Evolutionary conservation across 2,113 vertebrate species (phyloP), one percentile per base, ranked within the genome.

Genomic region (Aythya baeri): DNA sequence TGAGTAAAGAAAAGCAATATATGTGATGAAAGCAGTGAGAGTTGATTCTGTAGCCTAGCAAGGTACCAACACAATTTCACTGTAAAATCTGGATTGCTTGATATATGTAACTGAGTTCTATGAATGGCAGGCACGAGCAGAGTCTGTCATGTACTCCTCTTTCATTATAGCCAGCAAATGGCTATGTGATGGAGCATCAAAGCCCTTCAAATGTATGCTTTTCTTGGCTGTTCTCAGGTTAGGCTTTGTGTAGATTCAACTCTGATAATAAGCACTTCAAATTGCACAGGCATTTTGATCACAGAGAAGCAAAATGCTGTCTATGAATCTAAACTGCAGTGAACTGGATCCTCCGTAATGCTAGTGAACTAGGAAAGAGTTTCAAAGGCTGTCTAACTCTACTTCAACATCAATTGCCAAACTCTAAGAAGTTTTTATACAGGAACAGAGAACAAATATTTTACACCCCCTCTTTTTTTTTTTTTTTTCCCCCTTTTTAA

Each of bases 321-420:
- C 82, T 96, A 34, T 77, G 90, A 88, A 86, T 89, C 65, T 57
- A 87, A 95, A 89, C 54, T 41, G 49, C 88, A 67, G 88, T 88
- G 93, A 97, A 92, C 80, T 84, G 86, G 74, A 76, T 79, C 81
- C 54, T 90, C 68, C 89, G 43, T 49, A 72, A 81, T 52, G 26
- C 62, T 88, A 32, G 7, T 80, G 70, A 72, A 87, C 74, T 44
- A 92, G 62, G 93, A 94, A 52, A 95, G 86, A 31, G 43, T 94
- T 97, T 97, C 94, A 97, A 97, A 97, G 92, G 38, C 95, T 68
- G 68, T 83, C 88, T 83, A 89, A 76, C 95, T 93, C 67, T 38
- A n/a, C 91, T 83, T 85, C 59, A 74, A 72, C 91, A 93, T 95
- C 94, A 94, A 85, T 77, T 83, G 75, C 58, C 59, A 87, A 96